Conservation (phyloP, 2,888 invertebrate genomes). For the Agrotis puta region DNA sequence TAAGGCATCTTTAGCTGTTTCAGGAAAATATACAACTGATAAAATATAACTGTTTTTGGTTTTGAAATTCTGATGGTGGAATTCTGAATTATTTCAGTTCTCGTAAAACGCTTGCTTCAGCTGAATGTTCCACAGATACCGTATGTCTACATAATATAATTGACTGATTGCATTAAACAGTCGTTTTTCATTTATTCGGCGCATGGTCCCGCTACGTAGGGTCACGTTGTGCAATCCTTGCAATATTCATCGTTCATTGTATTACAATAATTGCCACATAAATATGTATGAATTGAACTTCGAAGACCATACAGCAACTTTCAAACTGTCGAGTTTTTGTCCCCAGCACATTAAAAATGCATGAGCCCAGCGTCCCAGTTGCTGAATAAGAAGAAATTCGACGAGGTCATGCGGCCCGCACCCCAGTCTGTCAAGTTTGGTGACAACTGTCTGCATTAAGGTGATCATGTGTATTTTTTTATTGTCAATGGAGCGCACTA, state of each 20-base stretch:
- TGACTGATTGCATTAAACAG: conserved; percentile 54
- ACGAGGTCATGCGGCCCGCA: conserved; percentile 70
- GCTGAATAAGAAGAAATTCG: conserved; percentile 71
- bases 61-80: background rate
- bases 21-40: conserved; percentile 17
- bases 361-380: conserved; percentile 75
- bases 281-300: conserved; percentile 86
- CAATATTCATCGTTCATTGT: conserved; percentile 86
- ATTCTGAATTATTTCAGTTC: background rate
- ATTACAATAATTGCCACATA: conserved; percentile 86
- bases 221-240: conserved; percentile 77
- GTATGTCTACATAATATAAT: conserved; percentile 35
- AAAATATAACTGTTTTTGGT: background rate
- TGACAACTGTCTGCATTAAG: conserved; percentile 62
- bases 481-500: conserved; percentile 48
- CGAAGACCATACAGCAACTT: conserved; percentile 80
- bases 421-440: conserved; percentile 66
- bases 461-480: conserved; percentile 64
- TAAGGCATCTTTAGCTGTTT: conserved; percentile 25
- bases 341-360: conserved; percentile 83
- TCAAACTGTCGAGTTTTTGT: conserved; percentile 86
- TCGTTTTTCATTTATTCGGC: conserved; percentile 62
- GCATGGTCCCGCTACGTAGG: conserved; percentile 68
- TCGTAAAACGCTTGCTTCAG: background rate
- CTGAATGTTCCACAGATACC: background rate